Evolutionary conservation across 2,113 vertebrate genomes (phyloP).

Genomic region (pig (Sus scrofa)): DNA sequence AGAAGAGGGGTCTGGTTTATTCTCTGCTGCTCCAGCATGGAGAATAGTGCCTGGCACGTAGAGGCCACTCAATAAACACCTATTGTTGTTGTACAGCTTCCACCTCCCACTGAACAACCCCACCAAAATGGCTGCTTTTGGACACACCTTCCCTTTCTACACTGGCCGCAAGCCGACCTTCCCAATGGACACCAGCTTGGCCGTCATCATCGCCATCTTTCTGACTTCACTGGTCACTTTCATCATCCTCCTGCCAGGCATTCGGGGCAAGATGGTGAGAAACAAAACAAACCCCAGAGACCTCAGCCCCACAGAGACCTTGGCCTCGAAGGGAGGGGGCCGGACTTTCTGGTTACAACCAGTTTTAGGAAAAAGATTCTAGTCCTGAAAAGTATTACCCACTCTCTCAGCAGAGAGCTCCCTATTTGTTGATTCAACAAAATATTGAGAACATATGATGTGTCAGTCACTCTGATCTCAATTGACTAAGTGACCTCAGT

Average conservation of each 20-base stretch:
- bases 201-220: slow-evolving; percentile 90
- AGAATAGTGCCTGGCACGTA: not conserved
- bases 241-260: slow-evolving; percentile 93
- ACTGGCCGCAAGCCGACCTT: slow-evolving; percentile 89
- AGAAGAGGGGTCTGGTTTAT: not conserved
- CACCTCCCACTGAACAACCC: accelerated
- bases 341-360: not conserved
- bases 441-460: not conserved
- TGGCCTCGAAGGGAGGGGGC: not conserved
- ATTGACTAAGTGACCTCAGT: not conserved
- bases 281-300: slow-evolving; percentile 1
- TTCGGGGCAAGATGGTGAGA: slow-evolving; percentile 93
- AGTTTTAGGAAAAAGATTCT: not conserved
- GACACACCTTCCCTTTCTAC: slow-evolving; percentile 92
- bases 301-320: slow-evolving; percentile 4
- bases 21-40: not conserved
- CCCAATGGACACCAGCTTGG: slow-evolving; percentile 88
- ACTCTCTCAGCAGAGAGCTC: not conserved
- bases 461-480: not conserved
- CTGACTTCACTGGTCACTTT: slow-evolving; percentile 87
- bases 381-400: not conserved
- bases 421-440: not conserved
- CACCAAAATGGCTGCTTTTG: slow-evolving; percentile 72
- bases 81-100: slow-evolving; percentile 10
- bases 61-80: not conserved